Percentiles rank a stretch among this genome's conserved stretches.
These are phyloP conservation scores for Cavia aperea DNA, from an alignment of 2,113 vertebrate species.

Conservation along the genomic window DNA sequence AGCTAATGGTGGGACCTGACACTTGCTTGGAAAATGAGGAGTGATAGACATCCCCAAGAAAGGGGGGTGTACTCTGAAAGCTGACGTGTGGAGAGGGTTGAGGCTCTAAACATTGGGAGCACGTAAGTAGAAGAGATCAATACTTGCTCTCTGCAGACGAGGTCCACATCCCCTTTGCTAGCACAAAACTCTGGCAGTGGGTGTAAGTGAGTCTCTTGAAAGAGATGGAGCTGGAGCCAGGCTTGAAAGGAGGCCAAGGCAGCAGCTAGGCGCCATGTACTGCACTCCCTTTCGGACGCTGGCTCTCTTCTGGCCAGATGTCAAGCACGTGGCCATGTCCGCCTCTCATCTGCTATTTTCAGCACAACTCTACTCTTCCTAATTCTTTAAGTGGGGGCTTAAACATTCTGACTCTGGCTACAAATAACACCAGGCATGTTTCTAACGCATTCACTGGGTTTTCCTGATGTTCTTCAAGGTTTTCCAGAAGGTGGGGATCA, in stretches of 20 bases:
- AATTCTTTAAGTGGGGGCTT: neutral
- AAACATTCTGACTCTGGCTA: neutral
- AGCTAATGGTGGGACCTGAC: neutral
- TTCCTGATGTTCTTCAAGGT: neutral
- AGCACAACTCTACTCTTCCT: neutral
- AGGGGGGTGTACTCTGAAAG: neutral
- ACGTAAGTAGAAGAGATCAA: neutral
- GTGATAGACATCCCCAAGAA: neutral
- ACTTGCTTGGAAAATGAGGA: neutral
- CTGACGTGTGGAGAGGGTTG: neutral
- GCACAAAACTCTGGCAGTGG: neutral
- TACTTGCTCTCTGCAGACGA: neutral
- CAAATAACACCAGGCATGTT: neutral
- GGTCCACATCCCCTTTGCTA: neutral
- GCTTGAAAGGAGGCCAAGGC: neutral
- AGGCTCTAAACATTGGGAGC: neutral
- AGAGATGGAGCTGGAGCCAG: neutral
- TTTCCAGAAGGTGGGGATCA: neutral
- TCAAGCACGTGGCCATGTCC: neutral
- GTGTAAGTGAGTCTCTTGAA: neutral
- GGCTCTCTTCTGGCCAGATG: neutral
- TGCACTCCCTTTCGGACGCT: neutral
- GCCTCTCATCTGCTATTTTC: neutral
- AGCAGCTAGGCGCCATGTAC: accelerated
- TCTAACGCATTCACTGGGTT: neutral